A percentile compares a stretch with the other conserved stretches of the same genome.
phyloP scores from a whole-genome alignment of 2,888 invertebrate genomes.

The Nephrotoma flavescens region DNA sequence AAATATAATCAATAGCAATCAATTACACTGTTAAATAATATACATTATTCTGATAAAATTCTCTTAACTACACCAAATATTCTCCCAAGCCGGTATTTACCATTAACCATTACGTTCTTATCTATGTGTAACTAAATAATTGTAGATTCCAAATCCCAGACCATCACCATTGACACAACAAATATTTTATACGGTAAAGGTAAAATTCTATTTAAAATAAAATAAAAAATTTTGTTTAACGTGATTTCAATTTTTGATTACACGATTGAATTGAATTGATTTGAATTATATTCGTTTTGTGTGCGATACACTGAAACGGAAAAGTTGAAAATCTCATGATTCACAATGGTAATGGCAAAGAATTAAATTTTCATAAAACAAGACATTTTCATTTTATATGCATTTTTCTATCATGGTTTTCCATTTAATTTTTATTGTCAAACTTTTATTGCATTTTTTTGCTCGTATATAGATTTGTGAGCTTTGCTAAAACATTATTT shows the following conservation, averaged over 20 bases:
- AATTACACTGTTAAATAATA: no score
- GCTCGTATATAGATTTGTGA: not conserved
- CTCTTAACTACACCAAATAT: no score
- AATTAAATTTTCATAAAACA: not conserved
- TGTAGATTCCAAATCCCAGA: no score
- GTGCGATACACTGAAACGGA: not conserved
- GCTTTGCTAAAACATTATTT: not conserved
- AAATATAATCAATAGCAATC: no score
- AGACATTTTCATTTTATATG: not conserved
- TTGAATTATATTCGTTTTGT: not conserved
- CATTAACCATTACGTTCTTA: no score
- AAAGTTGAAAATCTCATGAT: not conserved
- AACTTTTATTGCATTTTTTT: not conserved
- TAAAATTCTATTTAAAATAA: not conserved
- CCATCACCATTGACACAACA: not conserved
- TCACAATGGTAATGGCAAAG: not conserved
- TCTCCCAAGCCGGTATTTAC: no score
- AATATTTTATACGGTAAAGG: not conserved
- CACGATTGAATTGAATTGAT: not conserved
- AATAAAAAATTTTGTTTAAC: not conserved
- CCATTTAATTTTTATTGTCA: not conserved
- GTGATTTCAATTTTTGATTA: not conserved
- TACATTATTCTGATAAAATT: no score
- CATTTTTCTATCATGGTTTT: not conserved
- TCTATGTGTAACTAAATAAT: no score